These are phyloP conservation scores for Anableps anableps DNA, from an alignment of 2,797 vertebrate species.

Conservation along the genomic window DNA sequence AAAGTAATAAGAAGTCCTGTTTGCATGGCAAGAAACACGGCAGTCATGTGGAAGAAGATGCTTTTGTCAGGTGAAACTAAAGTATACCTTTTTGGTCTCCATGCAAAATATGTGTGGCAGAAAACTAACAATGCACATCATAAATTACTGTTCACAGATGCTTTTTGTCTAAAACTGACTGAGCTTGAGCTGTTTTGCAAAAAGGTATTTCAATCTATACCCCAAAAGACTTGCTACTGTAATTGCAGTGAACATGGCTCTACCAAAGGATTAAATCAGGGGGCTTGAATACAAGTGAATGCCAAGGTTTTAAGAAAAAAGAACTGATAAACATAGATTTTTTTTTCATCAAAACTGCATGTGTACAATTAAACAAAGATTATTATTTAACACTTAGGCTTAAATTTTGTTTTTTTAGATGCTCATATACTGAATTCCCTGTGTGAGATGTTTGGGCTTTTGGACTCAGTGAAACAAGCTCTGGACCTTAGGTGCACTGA, in stretches of 20 bases:
- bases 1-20: neutral
- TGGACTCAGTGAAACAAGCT: conserved; percentile 91
- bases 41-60: neutral
- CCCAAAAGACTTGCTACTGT: neutral
- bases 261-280: neutral
- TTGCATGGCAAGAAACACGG: neutral
- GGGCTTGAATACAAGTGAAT: neutral
- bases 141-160: neutral
- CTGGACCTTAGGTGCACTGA: conserved; percentile 86
- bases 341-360: neutral
- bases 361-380: conserved; percentile 2
- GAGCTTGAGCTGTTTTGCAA: neutral
- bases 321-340: neutral
- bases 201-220: neutral
- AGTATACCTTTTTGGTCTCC: neutral
- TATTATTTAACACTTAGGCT: neutral
- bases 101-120: neutral
- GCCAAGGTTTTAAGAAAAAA: neutral
- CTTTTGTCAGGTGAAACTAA: neutral
- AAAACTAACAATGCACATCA: neutral
- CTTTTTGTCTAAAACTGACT: neutral
- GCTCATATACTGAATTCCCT: conserved; percentile 89
- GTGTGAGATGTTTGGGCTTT: conserved; percentile 91
- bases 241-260: neutral
- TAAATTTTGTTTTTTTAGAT: conserved; percentile 78